phyloP scores from a whole-genome alignment of 2,888 invertebrate genomes.

The Norana najaformis region DNA sequence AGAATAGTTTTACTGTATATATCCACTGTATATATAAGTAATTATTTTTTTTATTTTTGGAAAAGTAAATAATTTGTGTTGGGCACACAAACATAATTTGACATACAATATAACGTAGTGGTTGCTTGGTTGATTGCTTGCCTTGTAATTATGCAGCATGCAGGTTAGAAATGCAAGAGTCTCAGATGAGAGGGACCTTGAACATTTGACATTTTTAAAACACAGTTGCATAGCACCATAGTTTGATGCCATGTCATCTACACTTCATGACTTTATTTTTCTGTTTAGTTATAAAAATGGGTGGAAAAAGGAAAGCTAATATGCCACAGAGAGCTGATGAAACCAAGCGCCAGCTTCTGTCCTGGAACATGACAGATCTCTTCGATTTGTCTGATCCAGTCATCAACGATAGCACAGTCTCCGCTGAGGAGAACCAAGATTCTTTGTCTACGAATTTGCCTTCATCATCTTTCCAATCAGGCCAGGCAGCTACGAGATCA shows the following conservation, averaged over 20 bases:
- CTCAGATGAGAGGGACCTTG: too few relatives aligned
- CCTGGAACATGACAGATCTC: conserved; percentile 56
- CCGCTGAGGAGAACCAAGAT: background rate
- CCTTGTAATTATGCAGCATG: too few relatives aligned
- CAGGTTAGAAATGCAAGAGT: too few relatives aligned
- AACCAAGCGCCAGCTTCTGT: conserved; percentile 49
- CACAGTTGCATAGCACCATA: too few relatives aligned
- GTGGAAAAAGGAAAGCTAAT: conserved; percentile 51
- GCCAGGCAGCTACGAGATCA: background rate
- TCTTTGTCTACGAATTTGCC: background rate
- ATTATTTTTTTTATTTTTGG: background rate
- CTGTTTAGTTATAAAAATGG: conserved; percentile 46
- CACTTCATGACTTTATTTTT: background rate
- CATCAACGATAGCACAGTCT: background rate
- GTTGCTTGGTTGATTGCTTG: too few relatives aligned
- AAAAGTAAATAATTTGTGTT: background rate
- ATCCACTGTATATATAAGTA: too few relatives aligned
- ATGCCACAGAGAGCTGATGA: conserved; percentile 49
- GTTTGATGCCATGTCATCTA: too few relatives aligned
- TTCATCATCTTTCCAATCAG: background rate
- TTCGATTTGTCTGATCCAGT: conserved; percentile 42
- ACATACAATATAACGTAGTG: too few relatives aligned
- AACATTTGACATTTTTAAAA: too few relatives aligned
- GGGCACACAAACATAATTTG: too few relatives aligned
- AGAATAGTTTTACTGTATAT: background rate